Percentiles rank a stretch among this genome's conserved stretches.
Evolutionary conservation across 2,797 vertebrate genomes (phyloP).

Genomic region (Onychomys torridus): DNA sequence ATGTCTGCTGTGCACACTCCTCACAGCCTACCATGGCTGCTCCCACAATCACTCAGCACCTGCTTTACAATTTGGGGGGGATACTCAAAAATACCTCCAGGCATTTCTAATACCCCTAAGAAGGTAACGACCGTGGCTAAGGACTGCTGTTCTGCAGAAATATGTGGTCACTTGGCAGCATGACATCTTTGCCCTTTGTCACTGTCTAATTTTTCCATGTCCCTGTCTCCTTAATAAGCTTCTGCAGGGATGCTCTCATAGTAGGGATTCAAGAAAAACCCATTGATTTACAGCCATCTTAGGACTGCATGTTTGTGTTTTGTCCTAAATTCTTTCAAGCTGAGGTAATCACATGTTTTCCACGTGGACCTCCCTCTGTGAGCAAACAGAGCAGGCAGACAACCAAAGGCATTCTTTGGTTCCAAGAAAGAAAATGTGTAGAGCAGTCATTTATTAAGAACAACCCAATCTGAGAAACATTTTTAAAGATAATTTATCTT

Average conservation of each 20-base stretch:
- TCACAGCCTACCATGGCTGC: not conserved
- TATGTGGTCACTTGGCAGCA: not conserved
- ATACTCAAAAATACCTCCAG: not conserved
- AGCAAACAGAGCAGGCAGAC: slow-evolving; percentile 55
- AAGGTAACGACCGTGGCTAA: not conserved
- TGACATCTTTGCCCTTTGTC: not conserved
- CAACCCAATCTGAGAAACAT: slow-evolving; percentile 78
- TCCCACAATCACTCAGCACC: not conserved
- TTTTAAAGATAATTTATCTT: slow-evolving; percentile 80
- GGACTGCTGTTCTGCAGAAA: not conserved
- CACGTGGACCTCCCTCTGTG: slow-evolving; percentile 73
- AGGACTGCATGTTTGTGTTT: slow-evolving; percentile 7
- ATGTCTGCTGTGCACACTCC: not conserved
- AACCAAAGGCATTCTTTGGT: slow-evolving; percentile 70
- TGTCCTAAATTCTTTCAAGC: slow-evolving; percentile 69
- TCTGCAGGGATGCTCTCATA: not conserved
- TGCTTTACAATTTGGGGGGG: too few species aligned
- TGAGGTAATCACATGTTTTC: slow-evolving; percentile 58
- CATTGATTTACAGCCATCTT: not conserved
- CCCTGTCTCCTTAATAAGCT: not conserved
- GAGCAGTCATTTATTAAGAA: slow-evolving; percentile 78
- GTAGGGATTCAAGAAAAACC: not conserved
- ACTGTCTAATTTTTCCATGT: not conserved
- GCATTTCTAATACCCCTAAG: not conserved
- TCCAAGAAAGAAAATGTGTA: slow-evolving; percentile 66